These are phyloP conservation scores for Elmis aenea DNA, from an alignment of 2,888 invertebrate species.

Conservation along the genomic window DNA sequence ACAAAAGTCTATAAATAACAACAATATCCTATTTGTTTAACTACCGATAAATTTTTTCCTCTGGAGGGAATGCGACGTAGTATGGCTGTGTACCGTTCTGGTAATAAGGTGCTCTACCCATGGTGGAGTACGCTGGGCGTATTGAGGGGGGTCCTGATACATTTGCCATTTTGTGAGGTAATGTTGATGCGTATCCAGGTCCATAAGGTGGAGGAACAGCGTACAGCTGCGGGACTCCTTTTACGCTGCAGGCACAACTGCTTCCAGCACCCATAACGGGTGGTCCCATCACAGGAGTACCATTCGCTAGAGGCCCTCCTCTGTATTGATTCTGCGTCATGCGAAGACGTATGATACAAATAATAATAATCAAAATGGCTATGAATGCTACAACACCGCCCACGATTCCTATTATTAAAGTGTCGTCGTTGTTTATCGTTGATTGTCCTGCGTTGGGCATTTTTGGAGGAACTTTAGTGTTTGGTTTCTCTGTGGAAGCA, in stretches of 20 bases:
- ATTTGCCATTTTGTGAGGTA: constrained; percentile 61
- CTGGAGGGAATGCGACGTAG: constrained; percentile 59
- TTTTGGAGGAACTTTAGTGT: constrained; percentile 53
- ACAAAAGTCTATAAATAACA: too few relatives aligned
- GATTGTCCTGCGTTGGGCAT: constrained; percentile 54
- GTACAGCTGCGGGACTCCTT: constrained; percentile 50
- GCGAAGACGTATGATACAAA: constrained; percentile 70
- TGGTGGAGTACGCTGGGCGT: constrained; percentile 56
- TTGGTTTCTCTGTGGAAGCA: constrained; percentile 62
- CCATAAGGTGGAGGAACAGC: constrained; percentile 54
- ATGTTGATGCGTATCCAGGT: constrained; percentile 57
- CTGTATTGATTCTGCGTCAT: constrained; percentile 64
- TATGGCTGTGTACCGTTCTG: constrained; percentile 50
- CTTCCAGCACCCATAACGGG: constrained; percentile 48
- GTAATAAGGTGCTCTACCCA: constrained; percentile 58
- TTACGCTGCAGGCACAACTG: constrained; percentile 51
- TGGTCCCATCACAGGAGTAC: constrained; percentile 38
- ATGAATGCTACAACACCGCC: constrained; percentile 90
- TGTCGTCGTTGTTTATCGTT: constrained; percentile 77
- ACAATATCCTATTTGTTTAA: too few relatives aligned
- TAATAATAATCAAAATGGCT: constrained; percentile 80
- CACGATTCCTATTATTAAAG: constrained; percentile 91
- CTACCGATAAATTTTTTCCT: constrained; percentile 63
- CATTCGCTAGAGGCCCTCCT: constrained; percentile 62
- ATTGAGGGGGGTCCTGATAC: constrained; percentile 50